Conservation (phyloP, 2,888 invertebrate species). For the Perithous albicinctus region DNA sequence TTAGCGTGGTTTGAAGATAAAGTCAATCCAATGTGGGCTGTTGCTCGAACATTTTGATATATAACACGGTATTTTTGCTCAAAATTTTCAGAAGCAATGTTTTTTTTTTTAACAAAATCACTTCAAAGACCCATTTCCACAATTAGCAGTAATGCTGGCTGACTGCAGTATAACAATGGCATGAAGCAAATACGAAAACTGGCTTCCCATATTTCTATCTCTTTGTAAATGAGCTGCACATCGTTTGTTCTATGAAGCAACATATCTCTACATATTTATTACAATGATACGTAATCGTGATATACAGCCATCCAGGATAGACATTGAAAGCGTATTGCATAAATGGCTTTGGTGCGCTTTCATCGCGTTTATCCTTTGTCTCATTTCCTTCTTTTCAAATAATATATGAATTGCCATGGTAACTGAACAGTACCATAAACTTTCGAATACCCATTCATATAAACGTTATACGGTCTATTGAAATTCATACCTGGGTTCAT, state of each 20-base stretch:
- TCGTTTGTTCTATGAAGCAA: background rate
- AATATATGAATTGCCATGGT: slow-evolving; percentile 47
- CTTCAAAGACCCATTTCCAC: background rate
- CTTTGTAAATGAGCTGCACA: background rate
- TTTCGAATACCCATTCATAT: background rate
- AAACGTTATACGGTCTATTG: background rate
- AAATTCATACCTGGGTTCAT: background rate
- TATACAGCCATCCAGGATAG: slow-evolving; percentile 47
- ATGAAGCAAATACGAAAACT: background rate
- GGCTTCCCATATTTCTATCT: background rate
- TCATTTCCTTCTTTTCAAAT: slow-evolving; percentile 1
- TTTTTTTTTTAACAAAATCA: too few relatives aligned
- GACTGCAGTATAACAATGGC: background rate
- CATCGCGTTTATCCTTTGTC: background rate
- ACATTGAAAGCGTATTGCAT: slow-evolving; percentile 56
- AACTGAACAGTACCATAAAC: slow-evolving; percentile 28
- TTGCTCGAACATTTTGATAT: too few relatives aligned
- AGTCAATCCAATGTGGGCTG: too few relatives aligned
- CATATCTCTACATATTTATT: slow-evolving; percentile 27
- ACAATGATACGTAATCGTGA: slow-evolving; percentile 15
- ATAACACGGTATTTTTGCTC: too few relatives aligned
- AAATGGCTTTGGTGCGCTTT: background rate
- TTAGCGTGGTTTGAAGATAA: too few relatives aligned
- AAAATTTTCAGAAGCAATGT: too few relatives aligned
- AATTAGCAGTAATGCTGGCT: background rate